A percentile compares a stretch with the other conserved stretches of the same genome.
phyloP scores from a whole-genome alignment of 2,888 invertebrate genomes.

The Dynastes grantii region DNA sequence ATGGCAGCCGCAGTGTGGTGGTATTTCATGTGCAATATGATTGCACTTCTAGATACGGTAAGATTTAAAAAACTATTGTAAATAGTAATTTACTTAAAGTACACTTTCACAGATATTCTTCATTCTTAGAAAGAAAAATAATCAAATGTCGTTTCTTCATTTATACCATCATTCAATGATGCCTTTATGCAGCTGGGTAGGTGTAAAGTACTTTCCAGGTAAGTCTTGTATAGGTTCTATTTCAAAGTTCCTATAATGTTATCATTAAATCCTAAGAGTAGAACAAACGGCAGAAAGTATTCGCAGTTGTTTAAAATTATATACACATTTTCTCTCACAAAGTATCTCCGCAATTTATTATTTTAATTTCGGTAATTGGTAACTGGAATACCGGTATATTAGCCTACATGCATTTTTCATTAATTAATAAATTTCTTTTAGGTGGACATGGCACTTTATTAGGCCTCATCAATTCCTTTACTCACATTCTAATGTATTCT shows the following conservation, averaged over 20 bases:
- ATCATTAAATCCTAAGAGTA: too few relatives aligned
- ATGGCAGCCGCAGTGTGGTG: conserved; percentile 70
- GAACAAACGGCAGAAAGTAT: too few relatives aligned
- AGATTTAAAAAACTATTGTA: conserved; percentile 47
- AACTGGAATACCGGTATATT: too few relatives aligned
- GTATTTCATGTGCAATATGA: conserved; percentile 73
- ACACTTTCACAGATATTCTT: conserved; percentile 73
- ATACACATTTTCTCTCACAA: too few relatives aligned
- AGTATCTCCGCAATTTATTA: too few relatives aligned
- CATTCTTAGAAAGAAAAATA: conserved; percentile 78
- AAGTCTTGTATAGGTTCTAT: conserved; percentile 62
- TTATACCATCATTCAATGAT: conserved; percentile 79
- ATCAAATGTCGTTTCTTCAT: conserved; percentile 79
- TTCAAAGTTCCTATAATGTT: too few relatives aligned
- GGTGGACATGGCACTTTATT: conserved; percentile 86
- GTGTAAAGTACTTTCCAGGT: conserved; percentile 73
- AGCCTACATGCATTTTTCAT: too few relatives aligned
- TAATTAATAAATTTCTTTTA: conserved; percentile 63
- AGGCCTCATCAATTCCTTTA: conserved; percentile 93
- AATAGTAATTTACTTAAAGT: too few relatives aligned
- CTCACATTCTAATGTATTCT: conserved; percentile 95
- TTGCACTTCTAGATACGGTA: conserved; percentile 74
- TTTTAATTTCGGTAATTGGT: too few relatives aligned
- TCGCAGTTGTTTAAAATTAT: too few relatives aligned
- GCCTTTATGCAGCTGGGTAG: conserved; percentile 75